Evolutionary conservation across 2,113 vertebrate genomes (phyloP).

Genomic region (Eudyptes chrysolophus): DNA sequence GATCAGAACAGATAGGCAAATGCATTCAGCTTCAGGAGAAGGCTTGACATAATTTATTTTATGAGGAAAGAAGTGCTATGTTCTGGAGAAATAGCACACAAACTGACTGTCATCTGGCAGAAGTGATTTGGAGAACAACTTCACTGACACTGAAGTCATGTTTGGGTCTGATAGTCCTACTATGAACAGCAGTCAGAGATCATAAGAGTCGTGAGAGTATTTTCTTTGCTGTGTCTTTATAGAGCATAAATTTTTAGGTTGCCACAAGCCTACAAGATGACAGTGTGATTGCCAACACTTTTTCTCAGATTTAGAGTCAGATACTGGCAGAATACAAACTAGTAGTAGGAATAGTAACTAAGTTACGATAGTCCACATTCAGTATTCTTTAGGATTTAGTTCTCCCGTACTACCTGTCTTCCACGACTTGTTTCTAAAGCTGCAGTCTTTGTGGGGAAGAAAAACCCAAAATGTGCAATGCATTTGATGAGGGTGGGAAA

Average conservation of each 20-base stretch:
- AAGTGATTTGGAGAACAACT: background rate
- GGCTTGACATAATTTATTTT: background rate
- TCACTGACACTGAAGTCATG: background rate
- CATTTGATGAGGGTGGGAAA: background rate
- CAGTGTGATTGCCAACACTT: background rate
- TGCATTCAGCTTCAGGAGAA: background rate
- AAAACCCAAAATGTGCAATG: background rate
- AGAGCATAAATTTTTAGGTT: background rate
- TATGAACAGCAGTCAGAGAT: background rate
- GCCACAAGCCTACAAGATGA: background rate
- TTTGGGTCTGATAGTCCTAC: background rate
- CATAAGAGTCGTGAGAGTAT: background rate
- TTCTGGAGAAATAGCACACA: background rate
- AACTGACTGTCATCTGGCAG: background rate
- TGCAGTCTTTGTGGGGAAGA: background rate
- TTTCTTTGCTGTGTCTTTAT: background rate
- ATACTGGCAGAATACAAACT: background rate
- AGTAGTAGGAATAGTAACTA: background rate
- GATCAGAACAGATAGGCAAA: background rate
- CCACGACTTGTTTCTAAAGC: background rate
- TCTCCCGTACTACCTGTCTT: background rate
- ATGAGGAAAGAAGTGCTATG: background rate
- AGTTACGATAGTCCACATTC: background rate
- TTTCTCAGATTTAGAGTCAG: background rate
- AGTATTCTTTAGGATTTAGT: background rate